phyloP scores from a whole-genome alignment of 1,140 invertebrate genomes.

The Cyclargus thomasi region DNA sequence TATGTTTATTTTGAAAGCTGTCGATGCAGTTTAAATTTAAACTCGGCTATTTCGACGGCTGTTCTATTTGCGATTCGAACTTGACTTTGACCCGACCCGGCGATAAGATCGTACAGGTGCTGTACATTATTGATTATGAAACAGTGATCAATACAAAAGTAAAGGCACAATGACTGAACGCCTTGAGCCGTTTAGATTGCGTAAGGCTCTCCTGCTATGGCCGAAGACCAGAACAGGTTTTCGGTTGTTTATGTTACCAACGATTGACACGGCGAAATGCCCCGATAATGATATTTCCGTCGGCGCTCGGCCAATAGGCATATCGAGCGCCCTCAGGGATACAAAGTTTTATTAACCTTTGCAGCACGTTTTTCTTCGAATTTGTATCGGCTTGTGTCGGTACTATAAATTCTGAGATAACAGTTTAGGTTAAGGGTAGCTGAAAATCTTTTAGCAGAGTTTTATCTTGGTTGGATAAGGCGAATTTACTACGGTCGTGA shows the following conservation, averaged over 20 bases:
- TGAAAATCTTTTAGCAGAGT: neutral
- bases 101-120: constrained; percentile 11
- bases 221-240: neutral
- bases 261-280: constrained; percentile 1
- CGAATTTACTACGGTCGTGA: neutral
- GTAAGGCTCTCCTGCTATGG: constrained; percentile 5
- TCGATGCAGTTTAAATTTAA: neutral
- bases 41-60: neutral
- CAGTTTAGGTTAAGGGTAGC: neutral
- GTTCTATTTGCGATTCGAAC: neutral
- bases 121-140: constrained; percentile 7
- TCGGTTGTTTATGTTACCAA: neutral
- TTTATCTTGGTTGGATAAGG: neutral
- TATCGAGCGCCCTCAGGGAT: no score
- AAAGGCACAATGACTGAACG: constrained; percentile 9
- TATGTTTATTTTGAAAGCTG: no score
- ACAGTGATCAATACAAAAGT: constrained; percentile 8
- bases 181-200: neutral
- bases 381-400: neutral
- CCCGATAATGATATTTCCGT: neutral
- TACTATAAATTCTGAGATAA: neutral
- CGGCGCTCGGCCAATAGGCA: neutral
- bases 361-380: neutral
- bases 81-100: constrained; percentile 10
- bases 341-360: neutral